Conservation (phyloP, 2,888 invertebrate genomes). For the Orthosia cruda region DNA sequence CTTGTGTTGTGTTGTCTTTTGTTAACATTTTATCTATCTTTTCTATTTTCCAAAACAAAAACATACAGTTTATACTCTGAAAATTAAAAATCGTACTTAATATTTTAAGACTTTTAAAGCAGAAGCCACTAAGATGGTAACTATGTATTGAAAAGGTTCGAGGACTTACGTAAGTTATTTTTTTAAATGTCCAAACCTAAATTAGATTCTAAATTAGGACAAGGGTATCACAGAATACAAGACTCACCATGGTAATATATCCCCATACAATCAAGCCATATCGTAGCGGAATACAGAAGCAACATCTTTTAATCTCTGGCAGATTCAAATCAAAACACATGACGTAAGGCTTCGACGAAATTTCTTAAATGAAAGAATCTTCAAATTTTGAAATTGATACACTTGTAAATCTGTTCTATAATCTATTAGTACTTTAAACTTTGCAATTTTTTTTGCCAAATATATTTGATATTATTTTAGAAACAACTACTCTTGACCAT, state of each 20-base stretch:
- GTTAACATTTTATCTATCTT: not conserved
- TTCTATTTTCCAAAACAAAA: not conserved
- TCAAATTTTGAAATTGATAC: not conserved
- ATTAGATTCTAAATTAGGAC: not conserved
- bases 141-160: too few relatives aligned
- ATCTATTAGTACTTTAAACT: too few relatives aligned
- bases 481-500: not conserved
- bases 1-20: not conserved
- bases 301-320: conserved; percentile 7
- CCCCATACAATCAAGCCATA: conserved; percentile 19
- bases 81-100: not conserved
- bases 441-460: not conserved
- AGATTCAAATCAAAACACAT: not conserved
- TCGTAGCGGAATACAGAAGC: conserved; percentile 16
- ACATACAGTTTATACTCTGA: not conserved
- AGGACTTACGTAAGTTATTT: not conserved
- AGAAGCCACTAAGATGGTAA: too few relatives aligned
- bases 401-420: too few relatives aligned
- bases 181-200: not conserved
- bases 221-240: not conserved
- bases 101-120: too few relatives aligned
- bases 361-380: not conserved
- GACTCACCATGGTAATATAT: conserved; percentile 18
- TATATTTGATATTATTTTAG: not conserved
- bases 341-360: not conserved